These are phyloP conservation scores for Limnothrissa miodon DNA, from an alignment of 2,113 vertebrate genomes.

Conservation along the genomic window DNA sequence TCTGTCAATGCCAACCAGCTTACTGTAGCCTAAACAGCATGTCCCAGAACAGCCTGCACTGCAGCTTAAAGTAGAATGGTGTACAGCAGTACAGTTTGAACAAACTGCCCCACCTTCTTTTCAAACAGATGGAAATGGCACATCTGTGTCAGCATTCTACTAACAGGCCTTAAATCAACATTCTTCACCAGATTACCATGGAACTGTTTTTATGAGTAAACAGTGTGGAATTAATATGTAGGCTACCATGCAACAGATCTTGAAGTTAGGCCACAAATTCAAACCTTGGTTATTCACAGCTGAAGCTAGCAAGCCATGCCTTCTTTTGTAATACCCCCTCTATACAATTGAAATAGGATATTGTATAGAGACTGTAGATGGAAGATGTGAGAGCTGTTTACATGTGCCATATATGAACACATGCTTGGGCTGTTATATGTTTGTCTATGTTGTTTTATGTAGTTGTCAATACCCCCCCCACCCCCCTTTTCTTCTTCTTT, in stretches of 20 bases:
- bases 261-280: not conserved
- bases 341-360: too few relatives aligned
- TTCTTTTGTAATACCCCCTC: not conserved
- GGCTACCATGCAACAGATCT: not conserved
- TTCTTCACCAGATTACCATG: not conserved
- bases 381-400: too few relatives aligned
- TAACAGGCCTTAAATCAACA: conserved; percentile 3
- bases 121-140: not conserved
- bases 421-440: too few relatives aligned
- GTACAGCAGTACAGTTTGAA: not conserved
- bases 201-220: not conserved
- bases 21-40: not conserved
- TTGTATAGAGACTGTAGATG: too few relatives aligned
- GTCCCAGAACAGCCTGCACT: not conserved
- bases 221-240: not conserved
- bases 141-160: not conserved
- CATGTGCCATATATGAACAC: too few relatives aligned
- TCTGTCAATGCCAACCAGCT: not conserved
- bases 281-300: not conserved
- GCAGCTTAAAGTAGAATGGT: not conserved
- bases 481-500: too few relatives aligned
- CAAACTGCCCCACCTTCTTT: not conserved
- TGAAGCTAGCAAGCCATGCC: not conserved
- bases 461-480: too few relatives aligned
- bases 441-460: too few relatives aligned